Evolutionary conservation across 2,888 invertebrate genomes (phyloP).

Genomic region (Campoplex capitator): DNA sequence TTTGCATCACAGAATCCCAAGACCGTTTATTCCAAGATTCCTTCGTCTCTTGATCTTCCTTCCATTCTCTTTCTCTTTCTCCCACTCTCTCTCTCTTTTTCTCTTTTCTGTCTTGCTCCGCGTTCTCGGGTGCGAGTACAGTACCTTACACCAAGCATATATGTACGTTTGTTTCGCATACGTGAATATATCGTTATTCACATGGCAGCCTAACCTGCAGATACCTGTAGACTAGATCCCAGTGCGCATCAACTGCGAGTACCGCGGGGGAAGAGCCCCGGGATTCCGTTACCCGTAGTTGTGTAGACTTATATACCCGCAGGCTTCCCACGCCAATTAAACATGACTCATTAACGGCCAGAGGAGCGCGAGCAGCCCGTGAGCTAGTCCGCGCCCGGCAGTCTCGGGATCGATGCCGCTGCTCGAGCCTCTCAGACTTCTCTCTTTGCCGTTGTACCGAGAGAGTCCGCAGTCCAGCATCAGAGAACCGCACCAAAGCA

Average conservation of each 20-base stretch:
- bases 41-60: slow-evolving; percentile 32
- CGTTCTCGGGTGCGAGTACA: slow-evolving; percentile 54
- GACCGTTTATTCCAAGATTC: slow-evolving; percentile 64
- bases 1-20: slow-evolving; percentile 67
- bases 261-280: slow-evolving; percentile 70
- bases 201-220: slow-evolving; percentile 25
- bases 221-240: slow-evolving; percentile 41
- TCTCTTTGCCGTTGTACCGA: slow-evolving; percentile 43
- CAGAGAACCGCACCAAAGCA: slow-evolving; percentile 39
- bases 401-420: slow-evolving; percentile 81
- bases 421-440: slow-evolving; percentile 67
- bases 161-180: slow-evolving; percentile 50
- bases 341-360: slow-evolving; percentile 85
- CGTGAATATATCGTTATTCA: slow-evolving; percentile 35
- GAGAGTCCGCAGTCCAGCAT: slow-evolving; percentile 31
- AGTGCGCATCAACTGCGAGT: slow-evolving; percentile 70
- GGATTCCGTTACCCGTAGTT: slow-evolving; percentile 81
- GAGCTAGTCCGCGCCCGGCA: slow-evolving; percentile 73
- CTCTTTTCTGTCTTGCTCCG: slow-evolving; percentile 13
- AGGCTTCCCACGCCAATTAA: slow-evolving; percentile 85
- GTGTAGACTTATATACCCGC: slow-evolving; percentile 78
- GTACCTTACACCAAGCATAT: slow-evolving; percentile 48
- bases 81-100: slow-evolving; percentile 24
- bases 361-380: slow-evolving; percentile 71
- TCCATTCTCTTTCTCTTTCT: slow-evolving; percentile 15